These are phyloP conservation scores for Lymantria dispar DNA, from an alignment of 2,888 invertebrate genomes.

Conservation along the genomic window DNA sequence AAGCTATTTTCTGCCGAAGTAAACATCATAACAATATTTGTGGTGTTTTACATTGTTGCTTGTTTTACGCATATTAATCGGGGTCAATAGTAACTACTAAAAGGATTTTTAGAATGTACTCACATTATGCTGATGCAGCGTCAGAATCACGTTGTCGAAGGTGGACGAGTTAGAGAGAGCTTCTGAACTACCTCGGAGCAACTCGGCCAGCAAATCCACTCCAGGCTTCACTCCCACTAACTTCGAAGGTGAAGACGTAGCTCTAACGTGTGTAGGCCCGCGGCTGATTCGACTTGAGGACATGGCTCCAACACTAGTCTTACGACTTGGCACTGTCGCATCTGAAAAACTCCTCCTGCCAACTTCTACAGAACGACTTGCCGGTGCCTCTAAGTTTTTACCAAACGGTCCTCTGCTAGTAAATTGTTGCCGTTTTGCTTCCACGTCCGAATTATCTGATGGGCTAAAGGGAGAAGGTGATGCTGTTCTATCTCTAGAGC, in stretches of 20 bases:
- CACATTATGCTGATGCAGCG: conserved; percentile 77
- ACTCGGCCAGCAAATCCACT: conserved; percentile 87
- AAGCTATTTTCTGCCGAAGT: conserved; percentile 64
- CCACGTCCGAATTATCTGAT: conserved; percentile 82
- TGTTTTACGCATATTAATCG: conserved; percentile 46
- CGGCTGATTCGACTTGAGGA: conserved; percentile 62
- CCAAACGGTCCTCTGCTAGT: conserved; percentile 87
- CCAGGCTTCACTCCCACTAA: conserved; percentile 83
- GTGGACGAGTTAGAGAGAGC: conserved; percentile 84
- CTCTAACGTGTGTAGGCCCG: conserved; percentile 86
- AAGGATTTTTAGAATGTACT: conserved; percentile 53
- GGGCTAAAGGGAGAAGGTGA: conserved; percentile 85
- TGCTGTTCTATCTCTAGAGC: conserved; percentile 81
- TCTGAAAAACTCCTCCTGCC: conserved; percentile 74
- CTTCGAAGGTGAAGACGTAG: conserved; percentile 91
- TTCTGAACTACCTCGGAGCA: conserved; percentile 91
- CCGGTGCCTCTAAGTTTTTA: conserved; percentile 68
- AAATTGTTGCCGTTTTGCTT: conserved; percentile 76
- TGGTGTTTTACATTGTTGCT: conserved; percentile 58
- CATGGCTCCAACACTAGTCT: conserved; percentile 83
- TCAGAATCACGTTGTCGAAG: conserved; percentile 77
- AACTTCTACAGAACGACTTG: conserved; percentile 80
- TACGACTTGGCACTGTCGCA: conserved; percentile 80
- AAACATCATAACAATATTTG: conserved; percentile 63
- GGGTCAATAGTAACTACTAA: conserved; percentile 43